Percentiles rank a stretch among this genome's conserved stretches.
phyloP scores from a whole-genome alignment of 1,140 invertebrate species.

The Drosophila gunungcola region DNA sequence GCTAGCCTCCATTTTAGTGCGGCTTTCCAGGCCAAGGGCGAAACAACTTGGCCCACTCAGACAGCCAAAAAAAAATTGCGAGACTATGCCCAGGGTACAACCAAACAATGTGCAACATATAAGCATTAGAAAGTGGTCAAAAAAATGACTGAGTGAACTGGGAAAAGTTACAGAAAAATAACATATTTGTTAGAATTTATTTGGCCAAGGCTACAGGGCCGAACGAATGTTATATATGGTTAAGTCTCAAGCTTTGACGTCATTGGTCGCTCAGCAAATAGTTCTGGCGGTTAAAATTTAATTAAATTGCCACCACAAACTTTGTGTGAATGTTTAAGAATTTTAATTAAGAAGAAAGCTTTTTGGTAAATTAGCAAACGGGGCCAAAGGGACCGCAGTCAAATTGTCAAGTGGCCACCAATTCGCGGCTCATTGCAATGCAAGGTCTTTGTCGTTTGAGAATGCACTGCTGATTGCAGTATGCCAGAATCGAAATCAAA shows the following conservation, averaged over 20 bases:
- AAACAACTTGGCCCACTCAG: constrained; percentile 8
- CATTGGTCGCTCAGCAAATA: constrained; percentile 15
- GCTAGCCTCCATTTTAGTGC: constrained; percentile 23
- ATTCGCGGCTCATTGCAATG: constrained; percentile 61
- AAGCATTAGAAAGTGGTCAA: constrained; percentile 36
- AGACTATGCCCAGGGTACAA: constrained; percentile 36
- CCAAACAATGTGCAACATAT: constrained; percentile 28
- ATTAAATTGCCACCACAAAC: constrained; percentile 49
- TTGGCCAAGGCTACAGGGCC: constrained; percentile 52
- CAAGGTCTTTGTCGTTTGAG: constrained; percentile 49
- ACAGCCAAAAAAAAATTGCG: constrained; percentile 40
- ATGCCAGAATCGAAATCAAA: constrained; percentile 40
- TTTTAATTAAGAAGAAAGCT: constrained; percentile 50
- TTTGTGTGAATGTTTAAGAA: constrained; percentile 56
- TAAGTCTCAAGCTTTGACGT: constrained; percentile 4
- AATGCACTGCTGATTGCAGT: constrained; percentile 44
- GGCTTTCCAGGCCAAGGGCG: constrained; percentile 60
- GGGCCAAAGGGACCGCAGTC: constrained; percentile 63
- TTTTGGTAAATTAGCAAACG: constrained; percentile 43
- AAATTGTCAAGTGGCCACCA: constrained; percentile 47
- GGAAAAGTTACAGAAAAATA: constrained; percentile 29
- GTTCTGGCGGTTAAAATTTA: constrained; percentile 48
- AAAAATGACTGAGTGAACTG: constrained; percentile 12
- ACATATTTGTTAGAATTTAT: constrained; percentile 74
- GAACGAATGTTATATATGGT: constrained; percentile 56